Evolutionary conservation across 1,140 invertebrate species (phyloP).

Genomic region (Bombus waltoni): DNA sequence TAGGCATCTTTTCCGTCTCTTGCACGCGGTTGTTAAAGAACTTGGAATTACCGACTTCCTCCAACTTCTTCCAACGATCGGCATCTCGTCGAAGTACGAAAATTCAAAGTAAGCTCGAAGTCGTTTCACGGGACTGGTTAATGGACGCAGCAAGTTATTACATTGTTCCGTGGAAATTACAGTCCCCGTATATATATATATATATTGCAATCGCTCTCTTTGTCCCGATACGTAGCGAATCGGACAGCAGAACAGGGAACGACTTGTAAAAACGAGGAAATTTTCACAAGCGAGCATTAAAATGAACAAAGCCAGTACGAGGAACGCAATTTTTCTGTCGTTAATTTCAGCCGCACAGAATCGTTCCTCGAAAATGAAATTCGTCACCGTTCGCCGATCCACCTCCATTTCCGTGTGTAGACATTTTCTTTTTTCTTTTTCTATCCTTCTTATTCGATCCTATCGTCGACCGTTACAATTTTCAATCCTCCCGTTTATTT

Average conservation of each 20-base stretch:
- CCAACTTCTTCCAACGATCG: no score
- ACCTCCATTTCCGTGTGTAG: neutral
- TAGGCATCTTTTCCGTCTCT: no score
- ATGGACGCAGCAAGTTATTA: neutral
- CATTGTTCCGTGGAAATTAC: neutral
- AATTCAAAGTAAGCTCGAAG: neutral
- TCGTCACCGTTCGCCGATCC: neutral
- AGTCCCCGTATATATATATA: no score
- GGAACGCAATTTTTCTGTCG: neutral
- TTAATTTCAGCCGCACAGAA: conserved; percentile 4
- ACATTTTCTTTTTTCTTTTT: neutral
- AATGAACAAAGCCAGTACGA: neutral
- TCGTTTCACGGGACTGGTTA: neutral
- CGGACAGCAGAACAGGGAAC: neutral
- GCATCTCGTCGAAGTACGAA: neutral
- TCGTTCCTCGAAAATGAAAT: conserved; percentile 24
- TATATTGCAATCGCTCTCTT: neutral
- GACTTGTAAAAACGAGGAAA: conserved; percentile 5
- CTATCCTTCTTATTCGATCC: neutral
- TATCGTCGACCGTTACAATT: neutral
- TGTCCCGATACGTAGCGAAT: neutral
- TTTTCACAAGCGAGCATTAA: neutral
- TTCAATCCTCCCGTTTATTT: neutral
- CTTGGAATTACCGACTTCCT: neutral
- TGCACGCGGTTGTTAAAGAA: neutral